Percentiles rank a stretch among this genome's conserved stretches.
These are phyloP conservation scores for Tetramorium parvispinum DNA, from an alignment of 1,140 invertebrate species.

Conservation along the genomic window DNA sequence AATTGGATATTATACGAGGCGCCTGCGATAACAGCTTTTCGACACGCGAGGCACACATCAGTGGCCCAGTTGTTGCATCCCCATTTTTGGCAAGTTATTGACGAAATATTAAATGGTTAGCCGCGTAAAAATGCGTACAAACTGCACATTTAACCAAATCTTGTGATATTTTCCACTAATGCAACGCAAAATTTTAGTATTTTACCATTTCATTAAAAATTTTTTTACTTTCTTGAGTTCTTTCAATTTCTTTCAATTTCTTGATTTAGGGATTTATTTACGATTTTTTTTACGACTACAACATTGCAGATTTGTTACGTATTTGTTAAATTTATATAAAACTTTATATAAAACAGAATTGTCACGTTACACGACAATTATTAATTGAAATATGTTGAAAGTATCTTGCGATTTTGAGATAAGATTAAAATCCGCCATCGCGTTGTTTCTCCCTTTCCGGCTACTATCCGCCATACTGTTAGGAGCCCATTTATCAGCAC, in stretches of 20 bases:
- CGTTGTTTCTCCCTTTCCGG: slow-evolving; percentile 61
- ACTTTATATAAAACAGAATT: not conserved
- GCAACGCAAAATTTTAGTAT: not conserved
- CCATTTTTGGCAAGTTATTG: slow-evolving; percentile 60
- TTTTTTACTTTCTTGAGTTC: not conserved
- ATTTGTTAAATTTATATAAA: not conserved
- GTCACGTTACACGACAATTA: not conserved
- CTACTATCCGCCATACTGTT: slow-evolving; percentile 78
- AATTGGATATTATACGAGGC: slow-evolving; percentile 80
- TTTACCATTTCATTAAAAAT: not conserved
- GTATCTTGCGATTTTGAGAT: not conserved
- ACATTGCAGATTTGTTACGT: not conserved
- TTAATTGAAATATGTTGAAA: not conserved
- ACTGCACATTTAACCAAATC: slow-evolving; percentile 18
- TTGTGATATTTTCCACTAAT: not conserved
- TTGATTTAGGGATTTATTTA: not conserved
- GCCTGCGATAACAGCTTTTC: slow-evolving; percentile 74
- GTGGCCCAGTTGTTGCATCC: slow-evolving; percentile 69
- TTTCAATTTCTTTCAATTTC: not conserved
- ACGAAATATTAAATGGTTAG: slow-evolving; percentile 59
- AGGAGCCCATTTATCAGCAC: slow-evolving; percentile 80
- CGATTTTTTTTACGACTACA: not conserved
- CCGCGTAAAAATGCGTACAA: slow-evolving; percentile 22
- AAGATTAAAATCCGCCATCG: slow-evolving; percentile 70
- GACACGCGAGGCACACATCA: slow-evolving; percentile 79